Conservation (phyloP, 2,888 invertebrate genomes). For the Ophion slaviceki region DNA sequence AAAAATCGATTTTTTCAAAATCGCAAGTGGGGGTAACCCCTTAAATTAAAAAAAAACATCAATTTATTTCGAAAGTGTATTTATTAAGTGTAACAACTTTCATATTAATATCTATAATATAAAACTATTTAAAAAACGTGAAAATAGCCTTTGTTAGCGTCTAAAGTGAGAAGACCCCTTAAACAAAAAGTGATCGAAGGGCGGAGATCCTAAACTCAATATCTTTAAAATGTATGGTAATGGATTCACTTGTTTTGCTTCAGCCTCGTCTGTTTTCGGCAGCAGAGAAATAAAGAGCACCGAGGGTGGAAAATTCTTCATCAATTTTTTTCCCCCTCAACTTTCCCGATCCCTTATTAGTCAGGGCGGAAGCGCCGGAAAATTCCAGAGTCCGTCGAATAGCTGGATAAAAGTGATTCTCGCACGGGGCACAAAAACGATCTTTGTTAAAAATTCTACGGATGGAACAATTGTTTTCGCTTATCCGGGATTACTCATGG, state of each 20-base stretch:
- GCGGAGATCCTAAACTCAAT: conserved; percentile 13
- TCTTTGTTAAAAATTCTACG: background rate
- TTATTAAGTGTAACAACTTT: too few relatives aligned
- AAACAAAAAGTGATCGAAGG: too few relatives aligned
- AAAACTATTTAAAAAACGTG: too few relatives aligned
- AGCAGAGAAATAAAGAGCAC: conserved; percentile 18
- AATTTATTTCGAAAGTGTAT: too few relatives aligned
- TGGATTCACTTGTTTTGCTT: conserved; percentile 51
- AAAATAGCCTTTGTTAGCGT: too few relatives aligned
- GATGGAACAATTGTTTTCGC: background rate
- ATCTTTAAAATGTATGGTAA: conserved; percentile 50
- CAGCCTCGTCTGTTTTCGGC: conserved; percentile 14
- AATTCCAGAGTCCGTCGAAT: background rate
- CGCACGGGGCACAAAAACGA: background rate
- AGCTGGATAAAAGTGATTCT: background rate
- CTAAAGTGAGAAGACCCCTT: background rate
- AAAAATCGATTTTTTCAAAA: too few relatives aligned
- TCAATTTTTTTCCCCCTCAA: too few relatives aligned
- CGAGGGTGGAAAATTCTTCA: conserved; percentile 12
- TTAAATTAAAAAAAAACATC: too few relatives aligned
- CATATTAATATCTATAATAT: too few relatives aligned
- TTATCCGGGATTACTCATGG: background rate
- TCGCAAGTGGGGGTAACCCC: too few relatives aligned
- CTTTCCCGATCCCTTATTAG: conserved; percentile 4
- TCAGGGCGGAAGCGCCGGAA: background rate